Evolutionary conservation across 2,113 vertebrate species (phyloP).

Genomic region (Cichladusa arquata): DNA sequence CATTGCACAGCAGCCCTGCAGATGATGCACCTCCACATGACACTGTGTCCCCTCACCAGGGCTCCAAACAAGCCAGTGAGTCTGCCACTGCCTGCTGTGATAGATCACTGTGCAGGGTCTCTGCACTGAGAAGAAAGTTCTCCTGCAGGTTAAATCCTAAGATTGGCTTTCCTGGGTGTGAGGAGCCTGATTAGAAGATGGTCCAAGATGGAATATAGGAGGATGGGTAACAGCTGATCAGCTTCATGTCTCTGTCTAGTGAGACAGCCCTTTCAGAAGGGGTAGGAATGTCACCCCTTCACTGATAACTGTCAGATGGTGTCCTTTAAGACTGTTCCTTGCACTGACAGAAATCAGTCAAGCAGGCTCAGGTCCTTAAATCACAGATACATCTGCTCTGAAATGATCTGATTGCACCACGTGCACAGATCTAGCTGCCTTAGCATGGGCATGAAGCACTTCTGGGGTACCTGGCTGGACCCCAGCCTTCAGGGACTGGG

Average conservation of each 20-base stretch:
- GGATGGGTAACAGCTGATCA: neutral
- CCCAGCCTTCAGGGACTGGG: neutral
- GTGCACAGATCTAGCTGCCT: neutral
- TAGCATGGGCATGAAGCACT: neutral
- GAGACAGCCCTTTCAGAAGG: neutral
- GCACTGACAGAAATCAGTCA: neutral
- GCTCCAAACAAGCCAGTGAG: neutral
- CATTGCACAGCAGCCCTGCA: fast-evolving
- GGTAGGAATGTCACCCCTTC: neutral
- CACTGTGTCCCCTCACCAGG: neutral
- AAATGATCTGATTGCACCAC: neutral
- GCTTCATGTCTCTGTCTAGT: neutral
- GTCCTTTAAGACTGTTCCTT: neutral
- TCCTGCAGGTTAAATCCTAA: neutral
- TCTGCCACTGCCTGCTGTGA: neutral
- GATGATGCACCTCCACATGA: neutral
- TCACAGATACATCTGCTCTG: neutral
- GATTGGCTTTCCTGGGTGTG: neutral
- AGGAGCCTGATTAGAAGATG: neutral
- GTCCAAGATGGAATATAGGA: neutral
- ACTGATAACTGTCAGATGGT: neutral
- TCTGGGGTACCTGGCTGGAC: neutral
- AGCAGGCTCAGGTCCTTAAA: neutral
- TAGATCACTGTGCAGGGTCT: neutral
- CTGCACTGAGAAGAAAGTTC: neutral